phyloP scores from a whole-genome alignment of 2,888 invertebrate species.

The Stenolophus ochropezus region DNA sequence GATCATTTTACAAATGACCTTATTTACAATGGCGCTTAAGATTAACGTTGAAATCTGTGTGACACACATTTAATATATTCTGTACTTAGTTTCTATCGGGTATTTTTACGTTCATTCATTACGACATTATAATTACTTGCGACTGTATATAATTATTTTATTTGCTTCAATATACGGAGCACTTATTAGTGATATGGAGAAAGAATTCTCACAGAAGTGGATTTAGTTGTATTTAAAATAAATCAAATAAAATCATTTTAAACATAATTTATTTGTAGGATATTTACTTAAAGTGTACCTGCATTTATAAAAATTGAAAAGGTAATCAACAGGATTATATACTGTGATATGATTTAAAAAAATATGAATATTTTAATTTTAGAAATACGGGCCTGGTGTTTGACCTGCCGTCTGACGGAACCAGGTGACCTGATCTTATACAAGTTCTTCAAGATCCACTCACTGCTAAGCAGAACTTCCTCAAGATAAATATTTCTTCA shows the following conservation, averaged over 20 bases:
- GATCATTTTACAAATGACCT: background rate
- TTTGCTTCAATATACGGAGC: background rate
- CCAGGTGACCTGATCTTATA: background rate
- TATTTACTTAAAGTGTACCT: too few species aligned
- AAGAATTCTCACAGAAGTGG: background rate
- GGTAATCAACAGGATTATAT: too few species aligned
- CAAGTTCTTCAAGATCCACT: background rate
- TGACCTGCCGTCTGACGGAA: background rate
- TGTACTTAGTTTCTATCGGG: background rate
- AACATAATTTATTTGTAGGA: too few species aligned
- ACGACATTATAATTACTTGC: background rate
- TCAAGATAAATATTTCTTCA: background rate
- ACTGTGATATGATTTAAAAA: too few species aligned
- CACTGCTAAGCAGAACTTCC: background rate
- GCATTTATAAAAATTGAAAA: too few species aligned
- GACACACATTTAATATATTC: background rate
- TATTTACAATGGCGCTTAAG: constrained; percentile 28
- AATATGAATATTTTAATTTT: too few species aligned
- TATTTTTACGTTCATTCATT: background rate
- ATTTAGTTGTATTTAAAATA: background rate
- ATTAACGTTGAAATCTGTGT: constrained; percentile 8
- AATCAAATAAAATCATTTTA: too few species aligned
- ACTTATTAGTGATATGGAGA: background rate
- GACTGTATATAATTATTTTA: background rate
- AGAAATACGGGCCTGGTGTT: background rate